Base-by-base conservation (phyloP, 1,140 invertebrate genomes). In the Euglossa dilemma region DNA sequence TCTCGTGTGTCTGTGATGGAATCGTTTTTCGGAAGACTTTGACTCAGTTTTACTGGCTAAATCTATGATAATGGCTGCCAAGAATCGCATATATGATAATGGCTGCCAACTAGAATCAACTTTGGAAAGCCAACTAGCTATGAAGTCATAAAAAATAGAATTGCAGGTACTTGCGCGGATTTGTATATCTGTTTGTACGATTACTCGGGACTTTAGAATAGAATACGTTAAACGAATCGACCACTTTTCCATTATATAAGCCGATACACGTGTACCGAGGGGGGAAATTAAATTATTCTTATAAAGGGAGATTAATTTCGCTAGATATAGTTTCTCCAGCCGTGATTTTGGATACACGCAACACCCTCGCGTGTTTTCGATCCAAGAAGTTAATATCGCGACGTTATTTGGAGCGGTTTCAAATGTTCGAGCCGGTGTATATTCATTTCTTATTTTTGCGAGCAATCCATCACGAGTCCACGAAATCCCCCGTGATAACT, bases 41-140 rank as follows among this genome's bases (percentile, higher is more conserved):
- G 66, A 61, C 75, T 83, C 74, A 61, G 75, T 78, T 88, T 85
- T 69, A 84, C 64, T 80, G 83, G 82, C 61, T 70, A 72, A 64
- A 87, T 85, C 54, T 50, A 63, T 63, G 83, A 87, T 71, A 80
- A 67, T 86, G 63, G 80, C 81, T 74, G 87, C 86, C 83, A 88
- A 87, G 86, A 85, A 85, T 85, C 83, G 67, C 78, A 74, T 80
- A 63, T 80, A 87, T 73, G 76, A 87, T 86, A 87, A 80, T 84
- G 76, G 71, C 77, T 87, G 76, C 81, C 86, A 87, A 87, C 81
- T 84, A 80, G 78, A 84, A 64, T 87, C 81, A 71, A 70, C 54
- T 45, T 63, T 47, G 45, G n/a, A 56, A 71, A 71, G 56, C 66
- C 56, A 67, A 28, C 50, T 28, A 43, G 28, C 63, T 45, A 59